Conservation (phyloP, 2,797 vertebrate species). For the Ceyx erithaca region DNA sequence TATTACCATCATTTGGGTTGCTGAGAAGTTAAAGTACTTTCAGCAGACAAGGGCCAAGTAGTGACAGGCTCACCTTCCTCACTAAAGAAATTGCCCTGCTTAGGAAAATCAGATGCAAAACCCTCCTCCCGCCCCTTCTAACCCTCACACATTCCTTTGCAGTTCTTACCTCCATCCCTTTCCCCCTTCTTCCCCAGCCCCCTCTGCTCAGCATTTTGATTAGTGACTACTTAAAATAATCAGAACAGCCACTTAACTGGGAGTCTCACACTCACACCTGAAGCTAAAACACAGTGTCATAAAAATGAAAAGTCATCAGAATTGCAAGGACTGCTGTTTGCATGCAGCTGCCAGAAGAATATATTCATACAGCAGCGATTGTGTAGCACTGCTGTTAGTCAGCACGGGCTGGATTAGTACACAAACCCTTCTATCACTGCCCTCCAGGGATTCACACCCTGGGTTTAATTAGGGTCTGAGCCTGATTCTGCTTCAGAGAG, state of each 20-base stretch:
- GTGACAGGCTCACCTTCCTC: not conserved
- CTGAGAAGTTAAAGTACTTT: not conserved
- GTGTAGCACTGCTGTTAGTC: slow-evolving; percentile 59
- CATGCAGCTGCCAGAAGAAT: slow-evolving; percentile 68
- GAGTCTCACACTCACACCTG: slow-evolving; percentile 56
- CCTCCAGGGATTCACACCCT: slow-evolving; percentile 52
- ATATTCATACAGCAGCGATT: slow-evolving; percentile 40
- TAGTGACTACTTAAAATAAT: slow-evolving; percentile 46
- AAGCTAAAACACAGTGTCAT: slow-evolving; percentile 68
- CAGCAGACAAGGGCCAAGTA: not conserved
- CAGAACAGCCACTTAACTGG: slow-evolving; percentile 39
- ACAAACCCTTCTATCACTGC: slow-evolving; percentile 42
- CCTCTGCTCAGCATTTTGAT: slow-evolving; percentile 32
- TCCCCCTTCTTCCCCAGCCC: not conserved
- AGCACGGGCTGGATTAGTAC: slow-evolving; percentile 51
- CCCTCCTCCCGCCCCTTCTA: not conserved
- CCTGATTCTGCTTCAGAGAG: slow-evolving; percentile 56
- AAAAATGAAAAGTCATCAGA: slow-evolving; percentile 62
- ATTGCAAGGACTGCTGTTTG: slow-evolving; percentile 27
- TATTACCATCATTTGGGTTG: not conserved
- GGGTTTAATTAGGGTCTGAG: slow-evolving; percentile 58
- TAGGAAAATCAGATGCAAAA: slow-evolving; percentile 5
- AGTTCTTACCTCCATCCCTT: slow-evolving; percentile 12
- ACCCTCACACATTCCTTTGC: not conserved
- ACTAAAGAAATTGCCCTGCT: slow-evolving; percentile 4